phyloP scores from a whole-genome alignment of 2,888 invertebrate species.

The Diloba caeruleocephala region DNA sequence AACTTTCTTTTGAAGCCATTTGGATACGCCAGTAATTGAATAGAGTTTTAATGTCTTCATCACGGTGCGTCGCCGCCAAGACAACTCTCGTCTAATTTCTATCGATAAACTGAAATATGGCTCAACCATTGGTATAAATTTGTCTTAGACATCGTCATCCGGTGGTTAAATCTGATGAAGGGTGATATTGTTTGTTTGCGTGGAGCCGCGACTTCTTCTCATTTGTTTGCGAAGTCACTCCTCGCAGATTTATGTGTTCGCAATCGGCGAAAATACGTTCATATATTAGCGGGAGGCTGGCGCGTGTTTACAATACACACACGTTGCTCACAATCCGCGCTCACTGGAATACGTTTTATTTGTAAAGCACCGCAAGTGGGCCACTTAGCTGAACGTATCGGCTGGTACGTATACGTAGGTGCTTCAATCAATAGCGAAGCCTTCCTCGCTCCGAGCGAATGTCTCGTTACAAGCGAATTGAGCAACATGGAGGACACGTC shows the following conservation, averaged over 20 bases:
- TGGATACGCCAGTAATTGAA: constrained; percentile 6
- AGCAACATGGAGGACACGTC: neutral
- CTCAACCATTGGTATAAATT: constrained; percentile 52
- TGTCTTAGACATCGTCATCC: constrained; percentile 11
- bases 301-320: constrained; percentile 7
- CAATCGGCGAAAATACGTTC: constrained; percentile 25
- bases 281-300: constrained; percentile 8
- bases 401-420: neutral
- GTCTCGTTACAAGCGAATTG: neutral
- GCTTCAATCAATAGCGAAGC: neutral
- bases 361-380: neutral
- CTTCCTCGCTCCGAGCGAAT: no score
- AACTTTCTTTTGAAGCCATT: neutral
- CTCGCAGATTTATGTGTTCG: constrained; percentile 12
- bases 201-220: constrained; percentile 6
- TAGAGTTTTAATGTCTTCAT: constrained; percentile 3
- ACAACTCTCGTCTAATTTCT: constrained; percentile 40
- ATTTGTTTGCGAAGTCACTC: constrained; percentile 17
- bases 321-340: constrained; percentile 4
- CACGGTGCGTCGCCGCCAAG: constrained; percentile 6
- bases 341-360: neutral
- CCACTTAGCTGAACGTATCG: neutral
- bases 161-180: constrained; percentile 15
- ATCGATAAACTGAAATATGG: constrained; percentile 53
- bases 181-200: constrained; percentile 16